phyloP scores from a whole-genome alignment of 2,888 invertebrate genomes.

The Iselma pallidipennis region DNA sequence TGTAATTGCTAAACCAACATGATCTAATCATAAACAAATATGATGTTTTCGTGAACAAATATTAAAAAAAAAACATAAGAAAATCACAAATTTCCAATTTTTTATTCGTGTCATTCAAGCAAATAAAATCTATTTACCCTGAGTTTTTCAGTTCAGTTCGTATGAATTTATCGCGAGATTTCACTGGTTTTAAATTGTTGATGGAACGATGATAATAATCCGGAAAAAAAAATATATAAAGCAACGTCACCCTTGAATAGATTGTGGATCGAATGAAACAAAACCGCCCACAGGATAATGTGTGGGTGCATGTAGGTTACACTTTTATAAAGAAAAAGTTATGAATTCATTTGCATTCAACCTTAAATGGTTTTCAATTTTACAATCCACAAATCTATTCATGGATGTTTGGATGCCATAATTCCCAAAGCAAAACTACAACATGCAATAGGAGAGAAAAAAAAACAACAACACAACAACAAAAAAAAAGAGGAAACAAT shows the following conservation, averaged over 20 bases:
- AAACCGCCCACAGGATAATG: constrained; percentile 28
- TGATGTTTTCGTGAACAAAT: constrained; percentile 11
- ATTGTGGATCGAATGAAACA: constrained; percentile 23
- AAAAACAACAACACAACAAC: constrained; percentile 13
- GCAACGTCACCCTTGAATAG: constrained; percentile 30
- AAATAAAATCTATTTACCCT: too few relatives aligned
- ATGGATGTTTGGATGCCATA: constrained; percentile 2
- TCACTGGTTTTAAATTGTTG: background rate
- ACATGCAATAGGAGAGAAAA: constrained; percentile 8
- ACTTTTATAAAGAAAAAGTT: constrained; percentile 19
- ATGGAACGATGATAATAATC: too few relatives aligned
- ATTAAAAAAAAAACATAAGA: constrained; percentile 8
- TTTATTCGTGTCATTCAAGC: constrained; percentile 7
- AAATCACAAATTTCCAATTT: constrained; percentile 17
- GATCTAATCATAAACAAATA: constrained; percentile 38
- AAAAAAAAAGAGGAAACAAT: constrained; percentile 1
- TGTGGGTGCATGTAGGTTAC: constrained; percentile 38
- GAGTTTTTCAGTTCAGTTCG: too few relatives aligned
- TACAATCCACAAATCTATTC: constrained; percentile 11
- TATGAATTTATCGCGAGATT: too few relatives aligned
- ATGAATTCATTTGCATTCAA: constrained; percentile 18
- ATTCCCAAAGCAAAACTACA: constrained; percentile 21
- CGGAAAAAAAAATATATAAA: background rate
- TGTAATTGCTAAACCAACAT: constrained; percentile 40
- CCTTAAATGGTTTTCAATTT: constrained; percentile 19